These are phyloP conservation scores for Caenorhabditis brenneri DNA, from an alignment of 1,140 invertebrate species.

Conservation along the genomic window DNA sequence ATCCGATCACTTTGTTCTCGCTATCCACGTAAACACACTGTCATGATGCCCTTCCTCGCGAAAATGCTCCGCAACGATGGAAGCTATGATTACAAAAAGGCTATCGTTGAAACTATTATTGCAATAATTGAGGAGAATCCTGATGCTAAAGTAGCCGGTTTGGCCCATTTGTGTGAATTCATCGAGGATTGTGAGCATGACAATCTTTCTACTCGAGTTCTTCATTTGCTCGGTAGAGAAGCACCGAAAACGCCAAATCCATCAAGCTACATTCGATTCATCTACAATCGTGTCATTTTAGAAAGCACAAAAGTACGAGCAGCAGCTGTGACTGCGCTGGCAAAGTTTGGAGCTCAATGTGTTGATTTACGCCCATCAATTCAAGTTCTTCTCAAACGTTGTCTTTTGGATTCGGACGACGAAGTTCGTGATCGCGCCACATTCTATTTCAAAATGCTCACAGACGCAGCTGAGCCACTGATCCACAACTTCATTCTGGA, in stretches of 20 bases:
- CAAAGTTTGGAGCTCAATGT: slow-evolving; percentile 94
- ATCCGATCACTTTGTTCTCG: slow-evolving; percentile 86
- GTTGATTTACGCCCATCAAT: slow-evolving; percentile 88
- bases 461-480: slow-evolving; percentile 76
- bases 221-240: slow-evolving; percentile 94
- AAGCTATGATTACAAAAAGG: slow-evolving; percentile 95
- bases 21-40: slow-evolving; percentile 93
- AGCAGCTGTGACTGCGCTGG: slow-evolving; percentile 93
- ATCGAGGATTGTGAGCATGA: slow-evolving; percentile 99
- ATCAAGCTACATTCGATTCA: slow-evolving; percentile 93
- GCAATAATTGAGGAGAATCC: slow-evolving; percentile 95
- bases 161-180: slow-evolving; percentile 97
- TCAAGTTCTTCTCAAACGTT: slow-evolving; percentile 79
- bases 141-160: slow-evolving; percentile 86
- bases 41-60: slow-evolving; percentile 93
- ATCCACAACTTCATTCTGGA: slow-evolving; percentile 87
- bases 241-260: slow-evolving; percentile 92
- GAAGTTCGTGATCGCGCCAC: slow-evolving; percentile 96
- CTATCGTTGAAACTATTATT: slow-evolving; percentile 97
- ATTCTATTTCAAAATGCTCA: slow-evolving; percentile 87
- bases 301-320: slow-evolving; percentile 85
- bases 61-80: slow-evolving; percentile 91
- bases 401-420: slow-evolving; percentile 94
- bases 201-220: slow-evolving; percentile 88
- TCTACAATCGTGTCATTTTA: slow-evolving; percentile 97